phyloP scores from a whole-genome alignment of 2,797 vertebrate genomes.

The Uromys caudimaculatus region DNA sequence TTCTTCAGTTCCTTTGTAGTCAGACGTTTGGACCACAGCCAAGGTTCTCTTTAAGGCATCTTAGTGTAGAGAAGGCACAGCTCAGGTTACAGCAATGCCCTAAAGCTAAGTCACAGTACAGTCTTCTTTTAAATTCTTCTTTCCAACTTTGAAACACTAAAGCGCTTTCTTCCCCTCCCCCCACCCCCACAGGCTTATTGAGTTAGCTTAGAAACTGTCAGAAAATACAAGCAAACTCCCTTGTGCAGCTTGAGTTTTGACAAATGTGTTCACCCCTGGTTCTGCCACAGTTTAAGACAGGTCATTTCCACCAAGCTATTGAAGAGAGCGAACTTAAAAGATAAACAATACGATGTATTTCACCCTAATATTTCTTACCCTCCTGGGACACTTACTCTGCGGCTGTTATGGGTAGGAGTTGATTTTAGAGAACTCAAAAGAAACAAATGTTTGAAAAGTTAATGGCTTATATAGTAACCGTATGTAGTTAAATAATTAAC shows the following conservation, averaged over 20 bases:
- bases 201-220: conserved; percentile 48
- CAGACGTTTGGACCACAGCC: background rate
- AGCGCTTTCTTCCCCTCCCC: background rate
- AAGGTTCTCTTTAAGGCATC: conserved; percentile 31
- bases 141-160: background rate
- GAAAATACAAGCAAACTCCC: background rate
- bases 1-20: conserved; percentile 62
- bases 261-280: conserved; percentile 13
- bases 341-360: conserved; percentile 16
- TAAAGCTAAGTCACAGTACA: background rate
- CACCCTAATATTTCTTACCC: background rate
- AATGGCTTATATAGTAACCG: conserved; percentile 77
- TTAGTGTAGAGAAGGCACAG: conserved; percentile 21
- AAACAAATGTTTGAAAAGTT: conserved; percentile 73
- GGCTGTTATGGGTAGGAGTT: conserved; percentile 36
- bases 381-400: conserved; percentile 12
- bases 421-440: conserved; percentile 70
- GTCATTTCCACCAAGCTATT: background rate
- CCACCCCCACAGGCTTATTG: background rate
- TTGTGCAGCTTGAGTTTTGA: background rate
- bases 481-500: conserved; percentile 78
- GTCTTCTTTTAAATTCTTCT: conserved; percentile 2
- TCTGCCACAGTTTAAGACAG: background rate
- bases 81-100: conserved; percentile 24
- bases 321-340: background rate